These are phyloP conservation scores for Actinostola sp. DNA, from an alignment of 92 coral and sea anemone genomes.

Conservation along the genomic window DNA sequence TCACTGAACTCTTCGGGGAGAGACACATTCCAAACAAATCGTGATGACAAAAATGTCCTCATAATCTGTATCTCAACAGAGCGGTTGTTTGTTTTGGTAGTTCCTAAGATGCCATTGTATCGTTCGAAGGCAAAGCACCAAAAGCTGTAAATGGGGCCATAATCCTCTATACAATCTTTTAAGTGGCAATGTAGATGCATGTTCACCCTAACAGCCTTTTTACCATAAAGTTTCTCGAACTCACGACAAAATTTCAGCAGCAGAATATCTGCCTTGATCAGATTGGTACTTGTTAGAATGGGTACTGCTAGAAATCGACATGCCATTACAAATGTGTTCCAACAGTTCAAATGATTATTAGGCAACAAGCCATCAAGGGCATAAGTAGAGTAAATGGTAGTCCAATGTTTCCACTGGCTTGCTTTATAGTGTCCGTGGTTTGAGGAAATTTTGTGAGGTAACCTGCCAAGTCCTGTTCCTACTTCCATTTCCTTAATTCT, in stretches of 20 bases:
- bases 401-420: constrained; percentile 1
- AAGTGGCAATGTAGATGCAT: constrained; percentile 53
- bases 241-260: constrained; percentile 16
- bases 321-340: constrained; percentile 34
- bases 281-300: constrained; percentile 1
- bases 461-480: constrained; percentile 16
- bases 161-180: constrained; percentile 44
- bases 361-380: constrained; percentile 17
- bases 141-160: constrained; percentile 52
- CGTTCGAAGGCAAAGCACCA: constrained; percentile 57
- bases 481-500: constrained; percentile 25
- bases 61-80: constrained; percentile 36
- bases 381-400: constrained; percentile 9
- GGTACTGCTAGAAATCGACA: constrained; percentile 21
- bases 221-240: constrained; percentile 23
- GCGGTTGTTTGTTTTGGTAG: constrained; percentile 14
- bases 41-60: constrained; percentile 20
- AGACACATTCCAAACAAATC: background rate
- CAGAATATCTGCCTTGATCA: constrained; percentile 13
- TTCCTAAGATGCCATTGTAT: constrained; percentile 38
- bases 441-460: no score
- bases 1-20: constrained; percentile 14
- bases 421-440: no score
- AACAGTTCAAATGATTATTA: constrained; percentile 6
- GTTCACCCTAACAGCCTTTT: constrained; percentile 13